Evolutionary conservation across 2,888 invertebrate genomes (phyloP), one percentile per base, ranked within the genome.

Genomic region (Amphipyra tragopoginis): DNA sequence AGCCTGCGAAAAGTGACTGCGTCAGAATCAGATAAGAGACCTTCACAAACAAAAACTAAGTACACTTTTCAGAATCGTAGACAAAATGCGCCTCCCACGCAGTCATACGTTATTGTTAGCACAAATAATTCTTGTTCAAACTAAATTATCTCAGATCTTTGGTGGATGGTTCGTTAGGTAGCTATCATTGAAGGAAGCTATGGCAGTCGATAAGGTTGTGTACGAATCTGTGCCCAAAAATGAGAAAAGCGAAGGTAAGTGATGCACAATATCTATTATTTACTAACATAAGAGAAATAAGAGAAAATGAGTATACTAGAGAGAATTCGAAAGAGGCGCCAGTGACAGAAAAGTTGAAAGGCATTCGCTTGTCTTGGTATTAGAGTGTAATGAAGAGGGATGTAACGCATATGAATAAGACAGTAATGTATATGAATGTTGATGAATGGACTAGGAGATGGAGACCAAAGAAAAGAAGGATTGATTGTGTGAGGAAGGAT

Each of bases 151-250:
- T 45, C 4, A 52, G 33, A 34, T 26, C 21, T 29, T 42, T 50
- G 13, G 29, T 7, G 33, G 34, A 39, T 13, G 36, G 26, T 38
- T 53, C 2, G 21, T 10, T 48, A 10, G 5, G 8, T 21, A 52
- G 21, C 29, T 50, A 52, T 59, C 72, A 80, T 75, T 81, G 40
- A 42, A 36, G 34, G 14, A 8, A 69, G 66, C 34, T 5, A 89
- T 89, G 89, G 78, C 81, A 9, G 66, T 51, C n/a, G 83, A 82
- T 53, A 85, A 85, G 56, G 81, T 79, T 48, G 83, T 68, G 9
- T 89, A 89, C 62, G 72, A 77, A 51, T 63, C 72, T 55, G 85
- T 89, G 9, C 70, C 84, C 2, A 80, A 65, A 39, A 69, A 70
- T 26, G 86, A 86, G 6, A 77, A 80, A 33, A 42, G 52, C 67